A percentile compares a stretch with the other conserved stretches of the same genome.
Evolutionary conservation across 92 coral and sea anemone genomes (phyloP).

Genomic region (Metridium senile): DNA sequence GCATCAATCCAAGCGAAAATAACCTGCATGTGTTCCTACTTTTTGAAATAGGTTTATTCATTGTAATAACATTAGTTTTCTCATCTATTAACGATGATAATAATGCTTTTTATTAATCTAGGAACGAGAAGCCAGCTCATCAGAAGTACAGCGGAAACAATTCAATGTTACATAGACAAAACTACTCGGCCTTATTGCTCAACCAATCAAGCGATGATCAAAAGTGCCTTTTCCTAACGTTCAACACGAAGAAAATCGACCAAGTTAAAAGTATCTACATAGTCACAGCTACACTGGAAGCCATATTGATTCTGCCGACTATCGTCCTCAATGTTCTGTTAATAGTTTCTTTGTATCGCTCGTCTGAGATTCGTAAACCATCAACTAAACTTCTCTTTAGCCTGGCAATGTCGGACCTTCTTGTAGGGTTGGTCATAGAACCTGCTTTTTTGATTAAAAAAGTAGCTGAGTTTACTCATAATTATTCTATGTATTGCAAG

Average conservation of each 20-base stretch:
- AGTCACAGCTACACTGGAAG: conserved; percentile 15
- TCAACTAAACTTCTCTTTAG: conserved; percentile 35
- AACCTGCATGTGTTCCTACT: too few species aligned
- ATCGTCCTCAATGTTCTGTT: conserved; percentile 23
- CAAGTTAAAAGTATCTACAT: conserved; percentile 27
- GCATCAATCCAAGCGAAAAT: too few species aligned
- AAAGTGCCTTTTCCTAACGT: conserved; percentile 24
- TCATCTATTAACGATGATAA: too few species aligned
- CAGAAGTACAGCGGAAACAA: background rate
- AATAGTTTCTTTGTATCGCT: conserved; percentile 34
- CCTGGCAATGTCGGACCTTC: conserved; percentile 32
- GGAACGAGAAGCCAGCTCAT: background rate
- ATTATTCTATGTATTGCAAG: conserved; percentile 9
- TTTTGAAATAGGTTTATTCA: too few species aligned
- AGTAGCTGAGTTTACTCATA: conserved; percentile 19
- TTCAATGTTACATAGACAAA: too few species aligned
- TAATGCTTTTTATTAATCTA: too few species aligned
- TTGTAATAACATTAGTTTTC: too few species aligned
- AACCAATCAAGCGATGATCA: background rate
- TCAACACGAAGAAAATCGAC: conserved; percentile 20
- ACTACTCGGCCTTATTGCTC: background rate
- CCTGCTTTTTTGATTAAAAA: conserved; percentile 27
- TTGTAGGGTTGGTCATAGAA: conserved; percentile 19
- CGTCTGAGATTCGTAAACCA: conserved; percentile 35
- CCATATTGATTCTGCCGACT: conserved; percentile 34